Percentiles rank a stretch among this genome's conserved stretches.
Conservation (phyloP, 2,797 vertebrate species). For the Eremophila alpestris region DNA sequence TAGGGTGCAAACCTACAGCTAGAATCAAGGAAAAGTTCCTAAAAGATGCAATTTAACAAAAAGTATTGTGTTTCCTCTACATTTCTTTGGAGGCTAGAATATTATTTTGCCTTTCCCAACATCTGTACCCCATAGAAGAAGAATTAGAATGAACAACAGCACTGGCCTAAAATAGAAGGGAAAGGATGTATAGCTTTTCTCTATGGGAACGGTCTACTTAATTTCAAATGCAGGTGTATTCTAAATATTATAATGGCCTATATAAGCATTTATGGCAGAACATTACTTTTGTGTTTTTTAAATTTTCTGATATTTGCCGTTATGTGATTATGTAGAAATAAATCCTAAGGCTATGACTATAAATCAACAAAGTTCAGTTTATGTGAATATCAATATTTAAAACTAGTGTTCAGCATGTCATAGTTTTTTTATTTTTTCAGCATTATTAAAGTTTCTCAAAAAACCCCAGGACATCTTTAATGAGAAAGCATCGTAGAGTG, state of each 20-base stretch:
- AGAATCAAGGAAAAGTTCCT: background rate
- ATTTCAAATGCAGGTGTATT: background rate
- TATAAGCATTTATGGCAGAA: background rate
- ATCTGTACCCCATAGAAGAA: background rate
- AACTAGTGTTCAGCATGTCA: background rate
- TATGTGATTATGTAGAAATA: background rate
- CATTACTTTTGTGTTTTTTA: background rate
- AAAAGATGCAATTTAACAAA: background rate
- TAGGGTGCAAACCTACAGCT: background rate
- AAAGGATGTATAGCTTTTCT: background rate
- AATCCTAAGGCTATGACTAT: background rate
- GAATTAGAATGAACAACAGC: background rate
- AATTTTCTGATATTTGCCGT: background rate
- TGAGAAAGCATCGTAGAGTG: background rate
- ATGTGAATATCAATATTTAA: background rate
- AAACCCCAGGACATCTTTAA: background rate
- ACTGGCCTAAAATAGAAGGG: background rate
- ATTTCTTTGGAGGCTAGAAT: background rate
- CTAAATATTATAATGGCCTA: background rate
- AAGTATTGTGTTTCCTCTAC: background rate
- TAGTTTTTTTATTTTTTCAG: background rate
- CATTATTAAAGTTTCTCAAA: background rate
- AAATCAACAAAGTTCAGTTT: background rate
- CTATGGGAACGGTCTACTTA: background rate
- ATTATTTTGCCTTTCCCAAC: background rate